Evolutionary conservation across 2,113 vertebrate species (phyloP).

Genomic region (Pungitius pungitius): DNA sequence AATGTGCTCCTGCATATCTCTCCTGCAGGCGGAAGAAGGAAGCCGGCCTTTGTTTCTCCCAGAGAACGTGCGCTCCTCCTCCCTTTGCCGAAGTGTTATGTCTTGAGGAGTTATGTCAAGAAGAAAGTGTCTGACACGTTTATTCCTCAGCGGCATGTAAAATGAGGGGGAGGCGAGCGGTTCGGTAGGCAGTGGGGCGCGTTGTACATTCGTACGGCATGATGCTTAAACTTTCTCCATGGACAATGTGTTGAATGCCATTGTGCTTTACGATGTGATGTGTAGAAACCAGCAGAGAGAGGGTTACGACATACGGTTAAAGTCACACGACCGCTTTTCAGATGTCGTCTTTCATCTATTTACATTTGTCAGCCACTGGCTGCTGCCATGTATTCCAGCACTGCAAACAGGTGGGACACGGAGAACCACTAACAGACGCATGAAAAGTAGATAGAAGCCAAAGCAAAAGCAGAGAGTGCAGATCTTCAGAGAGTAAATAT

Average conservation of each 20-base stretch:
- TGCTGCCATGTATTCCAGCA: neutral
- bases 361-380: neutral
- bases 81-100: constrained; percentile 33
- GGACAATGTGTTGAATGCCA: neutral
- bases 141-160: constrained; percentile 34
- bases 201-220: neutral
- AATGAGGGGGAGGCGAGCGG: constrained; percentile 18
- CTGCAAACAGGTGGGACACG: neutral
- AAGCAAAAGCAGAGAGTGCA: neutral
- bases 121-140: constrained; percentile 51
- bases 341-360: neutral
- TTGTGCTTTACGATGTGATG: constrained; percentile 22
- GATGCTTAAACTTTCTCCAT: constrained; percentile 16
- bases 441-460: constrained; percentile 6
- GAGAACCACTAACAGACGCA: neutral
- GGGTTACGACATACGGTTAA: constrained; percentile 13
- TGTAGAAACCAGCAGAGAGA: constrained; percentile 11
- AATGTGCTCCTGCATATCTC: constrained; percentile 43
- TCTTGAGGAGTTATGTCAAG: constrained; percentile 35
- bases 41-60: constrained; percentile 31
- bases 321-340: neutral
- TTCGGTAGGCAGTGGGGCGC: constrained; percentile 2
- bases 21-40: constrained; percentile 23
- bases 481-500: neutral
- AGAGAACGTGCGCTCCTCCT: constrained; percentile 20